These are phyloP conservation scores for Anthoscopus minutus DNA, from an alignment of 2,113 vertebrate species.

Conservation along the genomic window DNA sequence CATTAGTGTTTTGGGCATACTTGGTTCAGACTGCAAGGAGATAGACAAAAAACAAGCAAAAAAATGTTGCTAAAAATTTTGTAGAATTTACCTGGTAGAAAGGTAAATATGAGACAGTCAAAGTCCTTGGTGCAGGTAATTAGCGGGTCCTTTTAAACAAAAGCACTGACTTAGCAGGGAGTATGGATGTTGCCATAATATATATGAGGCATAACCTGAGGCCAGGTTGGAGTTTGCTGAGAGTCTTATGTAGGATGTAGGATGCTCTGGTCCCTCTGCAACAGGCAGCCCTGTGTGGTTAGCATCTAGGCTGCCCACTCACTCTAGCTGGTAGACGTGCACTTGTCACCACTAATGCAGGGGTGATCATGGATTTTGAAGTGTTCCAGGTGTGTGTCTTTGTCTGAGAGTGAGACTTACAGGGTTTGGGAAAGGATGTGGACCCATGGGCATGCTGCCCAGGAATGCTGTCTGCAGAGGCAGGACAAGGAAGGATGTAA, in stretches of 20 bases:
- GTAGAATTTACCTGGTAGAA: no score
- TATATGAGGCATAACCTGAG: neutral
- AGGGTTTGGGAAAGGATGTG: neutral
- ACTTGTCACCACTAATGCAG: fast-evolving
- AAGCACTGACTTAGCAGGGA: neutral
- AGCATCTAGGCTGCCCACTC: neutral
- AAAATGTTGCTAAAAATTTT: neutral
- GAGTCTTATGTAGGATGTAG: neutral
- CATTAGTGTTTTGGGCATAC: neutral
- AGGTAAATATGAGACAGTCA: neutral
- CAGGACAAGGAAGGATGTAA: neutral
- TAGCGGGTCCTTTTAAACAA: neutral
- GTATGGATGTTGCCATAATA: neutral
- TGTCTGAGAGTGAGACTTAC: neutral
- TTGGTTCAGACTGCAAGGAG: neutral
- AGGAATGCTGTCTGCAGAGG: neutral
- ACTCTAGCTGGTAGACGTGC: neutral
- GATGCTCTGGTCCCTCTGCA: neutral
- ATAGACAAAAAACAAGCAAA: neutral
- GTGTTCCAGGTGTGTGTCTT: neutral
- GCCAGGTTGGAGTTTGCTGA: neutral
- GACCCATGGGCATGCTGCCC: neutral
- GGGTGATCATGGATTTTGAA: neutral
- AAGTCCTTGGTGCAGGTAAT: neutral
- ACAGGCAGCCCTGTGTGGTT: neutral